A percentile compares a stretch with the other conserved stretches of the same genome.
phyloP scores from a whole-genome alignment of 2,888 invertebrate species.

The Phalera bucephala region DNA sequence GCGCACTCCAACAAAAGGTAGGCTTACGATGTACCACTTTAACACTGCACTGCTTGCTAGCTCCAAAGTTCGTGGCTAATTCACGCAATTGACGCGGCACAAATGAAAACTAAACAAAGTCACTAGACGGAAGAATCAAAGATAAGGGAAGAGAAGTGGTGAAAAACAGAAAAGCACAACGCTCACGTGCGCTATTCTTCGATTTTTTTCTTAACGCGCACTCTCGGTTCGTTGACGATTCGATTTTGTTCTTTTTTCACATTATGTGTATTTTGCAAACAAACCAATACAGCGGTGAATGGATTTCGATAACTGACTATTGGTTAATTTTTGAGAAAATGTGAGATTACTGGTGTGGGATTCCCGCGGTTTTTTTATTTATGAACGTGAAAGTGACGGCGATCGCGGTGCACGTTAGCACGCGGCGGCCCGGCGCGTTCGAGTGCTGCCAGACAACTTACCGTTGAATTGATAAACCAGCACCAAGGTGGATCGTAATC shows the following conservation, averaged over 20 bases:
- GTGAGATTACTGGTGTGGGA: conserved; percentile 44
- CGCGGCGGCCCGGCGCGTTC: conserved; percentile 53
- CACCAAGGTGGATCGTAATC: conserved; percentile 7
- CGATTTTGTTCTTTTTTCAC: conserved; percentile 50
- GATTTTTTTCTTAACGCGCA: conserved; percentile 29
- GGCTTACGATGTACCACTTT: conserved; percentile 35
- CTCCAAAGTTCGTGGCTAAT: conserved; percentile 16
- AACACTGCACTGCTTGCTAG: conserved; percentile 34
- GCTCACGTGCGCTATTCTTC: conserved; percentile 27
- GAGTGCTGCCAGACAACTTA: conserved; percentile 45
- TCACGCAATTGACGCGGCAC: conserved; percentile 17
- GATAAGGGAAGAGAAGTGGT: conserved; percentile 45
- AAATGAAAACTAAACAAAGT: conserved; percentile 19
- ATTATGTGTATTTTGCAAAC: conserved; percentile 60
- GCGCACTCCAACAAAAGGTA: conserved; percentile 26
- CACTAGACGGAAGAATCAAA: conserved; percentile 36
- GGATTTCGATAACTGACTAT: conserved; percentile 42
- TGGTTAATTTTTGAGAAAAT: conserved; percentile 40
- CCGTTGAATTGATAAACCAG: conserved; percentile 15
- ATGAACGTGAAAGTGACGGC: conserved; percentile 65
- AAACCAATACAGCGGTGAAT: conserved; percentile 41
- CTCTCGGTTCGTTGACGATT: conserved; percentile 20
- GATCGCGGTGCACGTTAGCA: conserved; percentile 57
- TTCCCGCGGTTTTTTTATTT: conserved; percentile 60
- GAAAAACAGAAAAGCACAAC: conserved; percentile 33